Conservation (phyloP, 2,113 vertebrate species). For the Myodes glareolus region DNA sequence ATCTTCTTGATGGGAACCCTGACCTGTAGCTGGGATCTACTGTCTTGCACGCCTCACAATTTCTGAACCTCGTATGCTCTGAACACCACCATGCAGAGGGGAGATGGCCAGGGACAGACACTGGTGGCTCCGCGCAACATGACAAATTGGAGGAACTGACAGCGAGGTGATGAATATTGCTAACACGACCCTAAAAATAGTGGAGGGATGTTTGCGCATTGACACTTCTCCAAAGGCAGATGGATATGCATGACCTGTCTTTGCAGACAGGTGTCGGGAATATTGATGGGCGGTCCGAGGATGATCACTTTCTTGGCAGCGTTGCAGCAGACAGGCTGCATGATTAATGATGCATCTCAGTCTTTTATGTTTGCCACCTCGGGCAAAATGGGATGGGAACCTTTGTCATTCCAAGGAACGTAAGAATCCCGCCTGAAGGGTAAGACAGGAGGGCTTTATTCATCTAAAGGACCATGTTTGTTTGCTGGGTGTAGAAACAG, state of each 20-base stretch:
- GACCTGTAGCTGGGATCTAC: not conserved
- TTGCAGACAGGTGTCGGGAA: constrained; percentile 82
- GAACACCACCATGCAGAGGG: constrained; percentile 37
- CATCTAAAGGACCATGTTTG: not conserved
- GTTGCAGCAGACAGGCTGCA: constrained; percentile 63
- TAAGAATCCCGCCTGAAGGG: constrained; percentile 54
- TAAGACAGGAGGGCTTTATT: constrained; percentile 43
- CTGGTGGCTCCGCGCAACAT: constrained; percentile 71
- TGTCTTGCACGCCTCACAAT: not conserved
- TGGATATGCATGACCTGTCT: constrained; percentile 86
- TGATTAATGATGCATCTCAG: constrained; percentile 79
- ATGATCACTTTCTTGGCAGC: constrained; percentile 77
- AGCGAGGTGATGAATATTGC: constrained; percentile 86
- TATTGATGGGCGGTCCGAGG: constrained; percentile 75
- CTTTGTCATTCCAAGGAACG: constrained; percentile 51
- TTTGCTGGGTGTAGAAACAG: not conserved
- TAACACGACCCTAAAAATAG: constrained; percentile 88
- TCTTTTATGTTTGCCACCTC: constrained; percentile 59
- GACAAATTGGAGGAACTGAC: constrained; percentile 84
- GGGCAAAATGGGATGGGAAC: constrained; percentile 64
- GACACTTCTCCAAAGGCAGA: constrained; percentile 84
- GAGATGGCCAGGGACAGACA: constrained; percentile 62
- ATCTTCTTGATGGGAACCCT: not conserved
- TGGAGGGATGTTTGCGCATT: constrained; percentile 81
- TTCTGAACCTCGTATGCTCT: constrained; percentile 42